Base-by-base conservation (phyloP, 2,888 invertebrate species). In the Rhingia campestris region DNA sequence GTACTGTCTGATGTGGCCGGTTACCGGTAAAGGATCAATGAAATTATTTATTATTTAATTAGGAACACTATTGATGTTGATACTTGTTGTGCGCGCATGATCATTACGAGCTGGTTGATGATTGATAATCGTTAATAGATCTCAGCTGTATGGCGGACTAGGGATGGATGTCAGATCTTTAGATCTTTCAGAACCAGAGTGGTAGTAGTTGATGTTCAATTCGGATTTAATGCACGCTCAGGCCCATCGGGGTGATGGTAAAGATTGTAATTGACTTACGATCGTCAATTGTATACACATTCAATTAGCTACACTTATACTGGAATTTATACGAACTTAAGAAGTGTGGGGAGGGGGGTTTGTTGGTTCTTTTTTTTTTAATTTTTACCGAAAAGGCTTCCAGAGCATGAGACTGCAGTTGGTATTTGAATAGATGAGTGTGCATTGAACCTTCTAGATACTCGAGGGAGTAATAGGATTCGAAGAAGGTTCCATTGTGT, bases 41-140 rank as follows among this genome's bases (percentile, higher is more conserved):
- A 84, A 80, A 84, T 84, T 74, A 84, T 84, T 84, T 84, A 84
- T 84, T 84, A 84, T 84, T 84, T 84, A 84, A 84, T 84, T 84
- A 84, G 80, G 84, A 84, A 75, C 70, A 84, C 80, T 72, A 84
- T 84, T 84, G 84, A 84, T 79, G 84, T 84, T 79, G 82, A 82
- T 82, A 59, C 79, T 79, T 54, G 70, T 22, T 30, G 10, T 22
- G 63, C 73, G 73, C 82, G 39, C 58, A 79, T 66, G 64, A 74
- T 80, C 74, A 84, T 75, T 79, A 58, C 72, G 73, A 56, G 72
- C 12, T 79, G 54, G 37, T 58, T 63, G 73, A 75, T 84, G 84
- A 84, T 84, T 84, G 80, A 84, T 84, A 74, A 66, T 84, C 69
- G 74, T 75, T 79, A 84, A 84, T 80, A 69, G 74, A 66, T 69